phyloP scores from a whole-genome alignment of 1,140 invertebrate genomes.

The Drosophila kurseongensis region DNA sequence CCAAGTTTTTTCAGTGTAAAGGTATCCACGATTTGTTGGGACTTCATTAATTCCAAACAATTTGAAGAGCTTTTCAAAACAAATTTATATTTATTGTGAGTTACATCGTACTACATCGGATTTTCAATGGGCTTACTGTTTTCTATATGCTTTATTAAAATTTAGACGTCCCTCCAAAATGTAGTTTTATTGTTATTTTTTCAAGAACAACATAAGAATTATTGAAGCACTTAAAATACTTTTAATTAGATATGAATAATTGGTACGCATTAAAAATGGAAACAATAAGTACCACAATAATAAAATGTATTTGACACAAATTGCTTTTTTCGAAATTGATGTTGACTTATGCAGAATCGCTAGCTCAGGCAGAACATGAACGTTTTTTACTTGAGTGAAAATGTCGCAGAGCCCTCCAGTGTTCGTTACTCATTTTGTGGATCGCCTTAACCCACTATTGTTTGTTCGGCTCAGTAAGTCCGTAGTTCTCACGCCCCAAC shows the following conservation, averaged over 20 bases:
- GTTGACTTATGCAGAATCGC: neutral
- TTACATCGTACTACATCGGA: no score
- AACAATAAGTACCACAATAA: no score
- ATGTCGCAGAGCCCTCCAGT: neutral
- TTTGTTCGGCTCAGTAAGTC: slow-evolving; percentile 5
- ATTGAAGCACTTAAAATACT: no score
- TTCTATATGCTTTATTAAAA: no score
- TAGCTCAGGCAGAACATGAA: neutral
- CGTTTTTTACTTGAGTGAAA: neutral
- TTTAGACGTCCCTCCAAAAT: no score
- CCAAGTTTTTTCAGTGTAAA: neutral
- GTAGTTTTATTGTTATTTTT: no score
- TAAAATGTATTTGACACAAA: no score
- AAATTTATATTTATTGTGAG: neutral
- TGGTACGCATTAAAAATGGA: no score
- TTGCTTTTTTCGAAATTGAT: neutral
- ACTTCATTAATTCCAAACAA: slow-evolving; percentile 1
- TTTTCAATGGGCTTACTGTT: neutral
- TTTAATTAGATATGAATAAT: no score
- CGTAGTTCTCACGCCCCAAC: neutral
- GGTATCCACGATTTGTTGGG: neutral
- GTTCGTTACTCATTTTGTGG: slow-evolving; percentile 26
- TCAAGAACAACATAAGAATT: no score
- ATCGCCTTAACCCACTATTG: slow-evolving; percentile 19
- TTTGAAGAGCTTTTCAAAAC: neutral